Base-by-base conservation (phyloP, 1,140 invertebrate genomes). In the Ganaspis sp. region DNA sequence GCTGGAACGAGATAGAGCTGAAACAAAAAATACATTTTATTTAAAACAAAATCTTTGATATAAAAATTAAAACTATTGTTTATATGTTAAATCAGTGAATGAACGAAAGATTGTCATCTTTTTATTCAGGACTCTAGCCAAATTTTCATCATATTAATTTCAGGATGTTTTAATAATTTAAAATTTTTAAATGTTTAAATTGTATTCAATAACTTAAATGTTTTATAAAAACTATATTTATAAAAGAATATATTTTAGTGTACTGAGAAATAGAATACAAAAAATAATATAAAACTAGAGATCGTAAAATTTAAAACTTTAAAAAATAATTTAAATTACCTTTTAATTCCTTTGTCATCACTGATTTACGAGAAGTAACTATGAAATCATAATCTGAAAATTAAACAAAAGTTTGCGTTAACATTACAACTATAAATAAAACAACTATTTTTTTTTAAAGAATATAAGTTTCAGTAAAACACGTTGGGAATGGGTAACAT, bases 81-180 rank as follows among this genome's bases (percentile, higher is more conserved):
- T 19, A 17, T n/a, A 38, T 53, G 38, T 69, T 21, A 42, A 75
- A 40, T 86, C 84, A 87, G 84, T 17, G 69, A 69, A 42, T 78
- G 81, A 89, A 89, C 87, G 84, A 87, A 79, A 73, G 37, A 49
- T 78, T 89, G 80, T 90, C 87, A 89, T 89, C 87, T 89, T 84
- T 75, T 69, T 49, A 84, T 75, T 90, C 89, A 90, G 89, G 84
- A 90, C 89, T 90, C 89, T 90, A 90, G 89, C 88, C 89, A 87
- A 81, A 77, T 54, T 78, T 77, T 90, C 89, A 90, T 90, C 89
- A 64, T 29, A 1, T 64, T 4, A 64, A 64, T 64, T n/a, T 15
- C 9, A 9, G 40, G 40, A 42, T 17, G n/a, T n/a, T n/a, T n/a
- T n/a, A n/a, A n/a, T n/a, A 49, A 49, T 6, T 17, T n/a, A 15